Conservation (phyloP, 2,888 invertebrate species). For the Temnothorax unifasciatus region DNA sequence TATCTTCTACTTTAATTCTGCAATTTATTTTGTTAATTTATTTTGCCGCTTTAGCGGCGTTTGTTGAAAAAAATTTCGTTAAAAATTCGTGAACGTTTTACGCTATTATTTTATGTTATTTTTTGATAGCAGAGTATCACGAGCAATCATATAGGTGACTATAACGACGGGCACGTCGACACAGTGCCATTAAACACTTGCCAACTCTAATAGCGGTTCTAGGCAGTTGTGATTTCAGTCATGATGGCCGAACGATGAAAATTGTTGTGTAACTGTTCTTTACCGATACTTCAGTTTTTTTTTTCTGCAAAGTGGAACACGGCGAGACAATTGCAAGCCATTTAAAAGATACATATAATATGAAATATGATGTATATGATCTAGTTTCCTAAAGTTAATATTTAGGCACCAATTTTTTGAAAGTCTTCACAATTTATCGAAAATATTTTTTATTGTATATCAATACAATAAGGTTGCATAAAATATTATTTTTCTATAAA, state of each 20-base stretch:
- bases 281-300: constrained; percentile 1
- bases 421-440: not conserved
- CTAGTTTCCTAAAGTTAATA: constrained; percentile 4
- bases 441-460: not conserved
- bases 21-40: not conserved
- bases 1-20: not conserved
- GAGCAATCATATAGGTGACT: constrained; percentile 4
- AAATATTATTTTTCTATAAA: constrained; percentile 2
- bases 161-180: constrained; percentile 15
- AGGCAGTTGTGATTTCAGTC: constrained; percentile 34
- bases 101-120: not conserved
- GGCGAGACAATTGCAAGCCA: not conserved
- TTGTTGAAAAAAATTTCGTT: not conserved
- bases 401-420: not conserved
- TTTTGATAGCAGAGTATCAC: constrained; percentile 8
- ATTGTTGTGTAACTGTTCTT: constrained; percentile 41
- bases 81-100: constrained; percentile 9
- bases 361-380: not conserved
- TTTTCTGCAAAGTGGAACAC: not conserved
- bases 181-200: constrained; percentile 28
- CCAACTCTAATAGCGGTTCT: constrained; percentile 24
- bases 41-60: not conserved
- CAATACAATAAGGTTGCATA: not conserved
- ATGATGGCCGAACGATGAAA: constrained; percentile 29
- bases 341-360: not conserved